Conservation (phyloP, 2,888 invertebrate genomes). For the Scaptomyza flava region DNA sequence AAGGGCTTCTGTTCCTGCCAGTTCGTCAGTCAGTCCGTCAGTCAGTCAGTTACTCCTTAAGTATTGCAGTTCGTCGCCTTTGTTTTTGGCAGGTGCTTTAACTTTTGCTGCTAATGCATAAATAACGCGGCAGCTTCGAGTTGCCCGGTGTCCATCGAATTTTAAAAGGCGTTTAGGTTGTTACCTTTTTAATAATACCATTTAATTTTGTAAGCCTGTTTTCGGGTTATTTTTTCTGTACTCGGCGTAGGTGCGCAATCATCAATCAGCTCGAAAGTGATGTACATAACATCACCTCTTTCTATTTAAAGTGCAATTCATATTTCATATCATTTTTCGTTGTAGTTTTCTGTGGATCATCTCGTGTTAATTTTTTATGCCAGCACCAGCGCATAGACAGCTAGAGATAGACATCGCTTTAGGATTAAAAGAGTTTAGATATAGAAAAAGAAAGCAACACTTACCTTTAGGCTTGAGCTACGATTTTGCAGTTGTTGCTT, state of each 20-base stretch:
- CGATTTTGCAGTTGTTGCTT: neutral
- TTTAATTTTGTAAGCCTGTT: slow-evolving; percentile 64
- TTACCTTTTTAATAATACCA: slow-evolving; percentile 80
- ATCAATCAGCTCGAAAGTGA: slow-evolving; percentile 67
- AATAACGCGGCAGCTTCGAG: slow-evolving; percentile 64
- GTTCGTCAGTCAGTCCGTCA: slow-evolving; percentile 25
- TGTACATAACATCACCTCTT: slow-evolving; percentile 29
- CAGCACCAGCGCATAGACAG: slow-evolving; percentile 46
- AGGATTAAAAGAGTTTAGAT: neutral
- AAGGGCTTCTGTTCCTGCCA: slow-evolving; percentile 48
- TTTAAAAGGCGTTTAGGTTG: slow-evolving; percentile 80
- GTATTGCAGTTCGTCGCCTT: slow-evolving; percentile 54
- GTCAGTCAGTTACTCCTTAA: slow-evolving; percentile 27
- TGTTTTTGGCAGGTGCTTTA: slow-evolving; percentile 68
- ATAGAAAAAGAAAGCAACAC: neutral
- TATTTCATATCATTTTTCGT: slow-evolving; percentile 57
- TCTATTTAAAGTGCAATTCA: slow-evolving; percentile 67
- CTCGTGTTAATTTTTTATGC: slow-evolving; percentile 67
- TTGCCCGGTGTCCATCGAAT: slow-evolving; percentile 50
- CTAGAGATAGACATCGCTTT: slow-evolving; percentile 43
- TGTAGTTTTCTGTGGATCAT: slow-evolving; percentile 60
- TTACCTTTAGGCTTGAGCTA: neutral
- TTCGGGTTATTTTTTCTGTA: neutral
- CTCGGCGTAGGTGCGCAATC: slow-evolving; percentile 74
- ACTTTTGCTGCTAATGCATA: slow-evolving; percentile 69